Evolutionary conservation across 2,888 invertebrate species (phyloP), one percentile per base, ranked within the genome.

Genomic region (Helicoverpa assulta): DNA sequence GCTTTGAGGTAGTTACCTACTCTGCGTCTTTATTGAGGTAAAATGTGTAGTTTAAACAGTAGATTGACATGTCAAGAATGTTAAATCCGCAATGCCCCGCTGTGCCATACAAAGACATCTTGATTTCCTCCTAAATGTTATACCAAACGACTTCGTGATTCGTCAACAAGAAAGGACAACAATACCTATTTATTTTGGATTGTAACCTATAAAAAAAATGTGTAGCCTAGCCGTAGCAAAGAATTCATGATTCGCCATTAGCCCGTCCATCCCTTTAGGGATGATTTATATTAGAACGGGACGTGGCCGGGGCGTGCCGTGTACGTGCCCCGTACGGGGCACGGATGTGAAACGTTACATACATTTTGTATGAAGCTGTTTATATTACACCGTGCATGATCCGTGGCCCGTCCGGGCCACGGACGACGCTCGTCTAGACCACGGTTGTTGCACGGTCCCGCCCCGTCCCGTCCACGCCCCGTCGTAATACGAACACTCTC

Each of bases 231-330:
- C 40, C 8, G 1, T 14, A 72, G 21, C 53, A 62, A 72, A 50
- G 53, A 55, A 47, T 6, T 59, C 47, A 18, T 18, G 37, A 61
- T 50, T 50, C 43, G 16, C 56, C 52, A 53, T 66, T 51, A 61
- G 16, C 56, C 52, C 50, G 62, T 53, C 71, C 33, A 10, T 33
- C 26, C 26, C 43, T 76, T 74, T n/a, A n/a, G n/a, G n/a, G n/a
- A n/a, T n/a, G n/a, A n/a, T n/a, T n/a, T n/a, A n/a, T n/a, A n/a
- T n/a, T n/a, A n/a, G n/a, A n/a, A n/a, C n/a, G n/a, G n/a, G n/a
- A n/a, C n/a, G n/a, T n/a, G n/a, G n/a, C n/a, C n/a, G n/a, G n/a
- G n/a, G n/a, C n/a, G n/a, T n/a, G n/a, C n/a, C n/a, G n/a, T n/a
- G n/a, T n/a, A n/a, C n/a, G n/a, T n/a, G n/a, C n/a, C n/a, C n/a